A percentile compares a stretch with the other conserved stretches of the same genome.
Conservation (phyloP, 2,113 vertebrate genomes). For the Antigone vipio region DNA sequence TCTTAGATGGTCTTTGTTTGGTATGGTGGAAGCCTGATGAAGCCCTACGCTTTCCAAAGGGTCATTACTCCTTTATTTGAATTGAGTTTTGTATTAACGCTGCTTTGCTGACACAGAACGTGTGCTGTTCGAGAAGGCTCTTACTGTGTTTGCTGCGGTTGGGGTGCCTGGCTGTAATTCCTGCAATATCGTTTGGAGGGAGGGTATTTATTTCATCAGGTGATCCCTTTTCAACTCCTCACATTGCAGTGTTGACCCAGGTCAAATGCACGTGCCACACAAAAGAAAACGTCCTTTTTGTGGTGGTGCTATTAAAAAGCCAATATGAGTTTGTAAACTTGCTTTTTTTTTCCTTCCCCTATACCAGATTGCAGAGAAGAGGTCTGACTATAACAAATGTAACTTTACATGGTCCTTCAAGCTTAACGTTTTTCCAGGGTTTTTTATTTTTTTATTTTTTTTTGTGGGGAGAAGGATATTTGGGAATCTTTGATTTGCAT, state of each 20-base stretch:
- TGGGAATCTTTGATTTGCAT: rapidly evolving
- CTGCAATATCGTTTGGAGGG: neutral
- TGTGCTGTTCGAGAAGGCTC: conserved; percentile 35
- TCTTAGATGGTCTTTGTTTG: neutral
- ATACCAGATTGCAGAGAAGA: neutral
- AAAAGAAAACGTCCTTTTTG: neutral
- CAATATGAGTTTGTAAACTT: neutral
- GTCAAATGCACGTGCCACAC: neutral
- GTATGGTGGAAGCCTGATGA: neutral
- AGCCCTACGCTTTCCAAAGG: neutral
- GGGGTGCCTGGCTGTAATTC: conserved; percentile 10
- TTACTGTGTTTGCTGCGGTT: neutral
- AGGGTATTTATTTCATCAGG: conserved; percentile 24
- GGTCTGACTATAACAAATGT: neutral
- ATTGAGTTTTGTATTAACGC: neutral
- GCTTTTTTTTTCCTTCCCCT: neutral
- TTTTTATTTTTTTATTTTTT: neutral
- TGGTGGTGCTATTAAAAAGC: neutral
- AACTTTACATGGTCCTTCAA: neutral
- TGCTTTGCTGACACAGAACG: conserved; percentile 31
- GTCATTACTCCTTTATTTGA: conserved; percentile 29
- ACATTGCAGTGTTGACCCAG: neutral
- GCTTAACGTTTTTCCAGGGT: neutral
- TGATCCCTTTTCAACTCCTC: conserved; percentile 19
- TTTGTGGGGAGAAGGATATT: neutral